Evolutionary conservation across 2,888 invertebrate genomes (phyloP).

Genomic region (Tetanocera ferruginea): DNA sequence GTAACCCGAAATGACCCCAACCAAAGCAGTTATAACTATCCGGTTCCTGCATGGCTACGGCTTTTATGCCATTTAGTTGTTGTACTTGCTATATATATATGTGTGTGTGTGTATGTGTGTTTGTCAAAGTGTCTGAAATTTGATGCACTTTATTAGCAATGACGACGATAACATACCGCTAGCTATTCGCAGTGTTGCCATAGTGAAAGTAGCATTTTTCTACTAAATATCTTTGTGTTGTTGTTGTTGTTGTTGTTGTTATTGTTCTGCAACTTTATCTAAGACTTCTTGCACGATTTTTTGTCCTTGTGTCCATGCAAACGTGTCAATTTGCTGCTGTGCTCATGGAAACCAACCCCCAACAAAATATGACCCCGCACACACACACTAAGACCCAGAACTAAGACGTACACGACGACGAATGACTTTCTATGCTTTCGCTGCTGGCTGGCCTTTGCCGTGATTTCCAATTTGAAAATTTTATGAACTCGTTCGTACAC

Average conservation of each 20-base stretch:
- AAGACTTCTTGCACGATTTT: background rate
- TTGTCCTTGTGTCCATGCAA: slow-evolving; percentile 1
- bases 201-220: slow-evolving; percentile 8
- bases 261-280: background rate
- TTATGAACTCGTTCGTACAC: slow-evolving; percentile 18
- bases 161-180: slow-evolving; percentile 33
- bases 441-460: slow-evolving; percentile 15
- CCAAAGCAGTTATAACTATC: slow-evolving; percentile 15
- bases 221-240: background rate
- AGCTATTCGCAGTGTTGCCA: slow-evolving; percentile 25
- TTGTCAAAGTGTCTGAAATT: slow-evolving; percentile 23
- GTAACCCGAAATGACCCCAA: slow-evolving; percentile 17
- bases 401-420: slow-evolving; percentile 2
- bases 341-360: slow-evolving; percentile 21
- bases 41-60: slow-evolving; percentile 4
- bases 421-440: background rate
- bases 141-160: slow-evolving; percentile 44
- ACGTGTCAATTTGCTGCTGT: slow-evolving; percentile 29
- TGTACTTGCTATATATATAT: background rate
- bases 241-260: background rate
- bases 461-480: slow-evolving; percentile 40
- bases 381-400: background rate
- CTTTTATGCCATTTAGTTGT: background rate
- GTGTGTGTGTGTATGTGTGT: background rate
- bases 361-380: slow-evolving; percentile 26